Percentiles rank a stretch among this genome's conserved stretches.
These are phyloP conservation scores for Nomada fabriciana DNA, from an alignment of 2,888 invertebrate genomes.

Conservation along the genomic window DNA sequence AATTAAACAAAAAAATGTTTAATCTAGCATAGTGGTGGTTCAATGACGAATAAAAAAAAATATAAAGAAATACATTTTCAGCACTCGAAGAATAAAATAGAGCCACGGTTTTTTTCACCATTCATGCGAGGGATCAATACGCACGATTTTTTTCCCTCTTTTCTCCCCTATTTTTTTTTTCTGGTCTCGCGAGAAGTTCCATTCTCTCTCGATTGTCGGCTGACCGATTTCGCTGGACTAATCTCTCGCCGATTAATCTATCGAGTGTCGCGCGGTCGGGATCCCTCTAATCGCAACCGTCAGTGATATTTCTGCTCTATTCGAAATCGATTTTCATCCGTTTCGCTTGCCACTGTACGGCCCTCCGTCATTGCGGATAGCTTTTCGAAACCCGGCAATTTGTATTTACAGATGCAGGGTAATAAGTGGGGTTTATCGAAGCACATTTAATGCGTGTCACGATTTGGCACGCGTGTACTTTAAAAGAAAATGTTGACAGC, in stretches of 20 bases:
- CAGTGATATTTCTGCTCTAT: constrained; percentile 53
- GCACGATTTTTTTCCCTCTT: constrained; percentile 23
- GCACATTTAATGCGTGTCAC: too few relatives aligned
- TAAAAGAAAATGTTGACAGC: too few relatives aligned
- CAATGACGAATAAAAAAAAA: not conserved
- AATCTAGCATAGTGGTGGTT: not conserved
- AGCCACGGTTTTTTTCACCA: constrained; percentile 65
- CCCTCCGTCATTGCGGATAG: constrained; percentile 24
- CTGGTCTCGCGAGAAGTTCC: constrained; percentile 45
- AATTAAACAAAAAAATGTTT: not conserved
- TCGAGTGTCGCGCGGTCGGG: constrained; percentile 45
- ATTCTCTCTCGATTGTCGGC: constrained; percentile 57
- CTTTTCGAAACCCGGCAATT: constrained; percentile 1
- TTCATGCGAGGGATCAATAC: constrained; percentile 52
- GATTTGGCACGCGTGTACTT: not conserved
- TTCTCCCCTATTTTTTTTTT: constrained; percentile 17
- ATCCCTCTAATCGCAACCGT: constrained; percentile 47
- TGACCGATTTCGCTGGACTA: constrained; percentile 51
- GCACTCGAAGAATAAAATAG: constrained; percentile 53
- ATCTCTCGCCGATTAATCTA: constrained; percentile 65
- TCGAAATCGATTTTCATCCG: constrained; percentile 50
- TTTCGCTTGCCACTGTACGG: constrained; percentile 25
- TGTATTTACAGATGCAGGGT: not conserved
- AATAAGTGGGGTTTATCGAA: not conserved
- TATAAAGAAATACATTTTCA: constrained; percentile 57